Conservation (phyloP, 2,888 invertebrate genomes). For the Eremobia ochroleuca region DNA sequence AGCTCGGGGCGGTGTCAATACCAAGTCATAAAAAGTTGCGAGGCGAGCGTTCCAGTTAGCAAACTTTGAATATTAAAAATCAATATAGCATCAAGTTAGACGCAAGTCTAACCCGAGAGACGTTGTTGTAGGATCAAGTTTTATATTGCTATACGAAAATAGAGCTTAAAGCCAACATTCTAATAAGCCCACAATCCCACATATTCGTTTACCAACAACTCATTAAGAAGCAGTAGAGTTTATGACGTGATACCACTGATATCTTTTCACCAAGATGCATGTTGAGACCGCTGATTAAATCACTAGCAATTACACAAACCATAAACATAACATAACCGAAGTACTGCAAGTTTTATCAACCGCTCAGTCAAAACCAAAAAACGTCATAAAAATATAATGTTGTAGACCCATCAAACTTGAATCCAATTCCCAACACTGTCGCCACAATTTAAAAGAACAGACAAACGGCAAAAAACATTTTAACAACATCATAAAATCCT, state of each 20-base stretch:
- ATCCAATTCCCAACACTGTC: conserved; percentile 30
- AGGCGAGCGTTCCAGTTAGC: conserved; percentile 53
- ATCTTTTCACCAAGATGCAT: background rate
- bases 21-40: conserved; percentile 58
- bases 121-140: conserved; percentile 30
- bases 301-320: background rate
- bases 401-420: conserved; percentile 7
- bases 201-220: background rate
- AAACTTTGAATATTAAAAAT: conserved; percentile 64
- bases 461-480: conserved; percentile 44
- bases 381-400: conserved; percentile 15
- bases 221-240: background rate
- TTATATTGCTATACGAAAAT: conserved; percentile 17
- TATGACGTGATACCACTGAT: background rate
- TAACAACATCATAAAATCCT: conserved; percentile 59
- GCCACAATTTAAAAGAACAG: conserved; percentile 33
- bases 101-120: conserved; percentile 10
- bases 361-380: background rate
- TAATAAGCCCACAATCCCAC: background rate
- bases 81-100: conserved; percentile 57
- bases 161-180: background rate
- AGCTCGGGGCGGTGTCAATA: conserved; percentile 44
- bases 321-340: no score
- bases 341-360: background rate
- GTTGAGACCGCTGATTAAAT: no score